Evolutionary conservation across 2,797 vertebrate genomes (phyloP).

Genomic region (Lateolabrax maculatus): DNA sequence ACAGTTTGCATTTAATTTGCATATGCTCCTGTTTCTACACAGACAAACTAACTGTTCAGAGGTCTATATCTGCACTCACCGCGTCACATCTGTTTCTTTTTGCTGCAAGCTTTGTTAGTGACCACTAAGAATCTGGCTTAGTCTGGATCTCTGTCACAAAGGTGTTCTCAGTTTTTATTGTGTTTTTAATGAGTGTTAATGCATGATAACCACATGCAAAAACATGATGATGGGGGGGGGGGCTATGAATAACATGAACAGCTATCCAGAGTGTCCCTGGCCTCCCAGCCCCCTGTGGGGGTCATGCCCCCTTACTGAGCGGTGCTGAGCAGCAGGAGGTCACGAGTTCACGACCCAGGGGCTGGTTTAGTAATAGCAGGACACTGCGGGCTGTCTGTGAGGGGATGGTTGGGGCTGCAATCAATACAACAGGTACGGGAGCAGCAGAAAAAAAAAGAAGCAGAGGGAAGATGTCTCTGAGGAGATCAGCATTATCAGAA

Average conservation of each 20-base stretch:
- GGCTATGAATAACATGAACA: constrained; percentile 75
- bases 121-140: not conserved
- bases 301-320: constrained; percentile 66
- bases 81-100: constrained; percentile 21
- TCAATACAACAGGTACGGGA: constrained; percentile 78
- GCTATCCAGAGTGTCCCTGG: constrained; percentile 59
- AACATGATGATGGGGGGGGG: constrained; percentile 40
- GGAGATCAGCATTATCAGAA: constrained; percentile 51
- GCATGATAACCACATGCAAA: constrained; percentile 84
- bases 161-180: constrained; percentile 28
- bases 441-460: constrained; percentile 43
- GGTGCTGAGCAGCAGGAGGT: constrained; percentile 68
- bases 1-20: constrained; percentile 62
- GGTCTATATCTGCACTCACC: constrained; percentile 21
- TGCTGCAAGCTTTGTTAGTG: constrained; percentile 13
- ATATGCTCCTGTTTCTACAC: constrained; percentile 18
- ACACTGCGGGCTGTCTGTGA: constrained; percentile 71
- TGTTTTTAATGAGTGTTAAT: constrained; percentile 82
- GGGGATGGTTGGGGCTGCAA: constrained; percentile 51
- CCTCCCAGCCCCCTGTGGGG: constrained; percentile 67
- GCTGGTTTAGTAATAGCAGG: constrained; percentile 80
- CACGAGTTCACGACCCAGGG: constrained; percentile 72
- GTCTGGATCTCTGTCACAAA: constrained; percentile 34
- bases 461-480: constrained; percentile 43
- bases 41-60: constrained; percentile 6